Evolutionary conservation across 2,113 vertebrate species (phyloP).

Genomic region (Cinclus cinclus): DNA sequence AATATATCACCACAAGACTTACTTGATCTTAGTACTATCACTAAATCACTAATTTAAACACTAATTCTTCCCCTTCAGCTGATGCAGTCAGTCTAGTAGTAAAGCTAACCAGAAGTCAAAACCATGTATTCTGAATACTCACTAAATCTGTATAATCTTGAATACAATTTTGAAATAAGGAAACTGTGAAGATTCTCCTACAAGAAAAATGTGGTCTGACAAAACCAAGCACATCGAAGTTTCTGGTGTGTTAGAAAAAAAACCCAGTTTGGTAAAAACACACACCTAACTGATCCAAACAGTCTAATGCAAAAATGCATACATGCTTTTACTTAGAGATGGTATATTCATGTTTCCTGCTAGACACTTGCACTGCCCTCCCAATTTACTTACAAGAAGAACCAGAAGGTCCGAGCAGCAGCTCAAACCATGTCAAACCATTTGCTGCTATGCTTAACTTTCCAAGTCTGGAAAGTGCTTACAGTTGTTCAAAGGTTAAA

Average conservation of each 20-base stretch:
- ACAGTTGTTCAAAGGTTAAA: background rate
- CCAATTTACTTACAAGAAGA: background rate
- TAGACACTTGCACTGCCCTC: background rate
- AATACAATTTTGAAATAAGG: background rate
- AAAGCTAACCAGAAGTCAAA: background rate
- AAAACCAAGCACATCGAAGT: background rate
- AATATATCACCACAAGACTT: background rate
- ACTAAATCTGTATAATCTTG: background rate
- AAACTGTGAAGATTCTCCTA: accelerated
- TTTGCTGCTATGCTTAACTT: background rate
- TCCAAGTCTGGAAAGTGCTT: background rate
- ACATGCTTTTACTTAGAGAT: background rate
- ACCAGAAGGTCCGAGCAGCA: background rate
- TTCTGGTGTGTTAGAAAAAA: background rate
- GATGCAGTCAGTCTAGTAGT: background rate
- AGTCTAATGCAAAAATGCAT: background rate
- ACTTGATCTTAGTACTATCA: background rate
- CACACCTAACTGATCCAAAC: background rate
- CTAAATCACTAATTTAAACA: background rate
- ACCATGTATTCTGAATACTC: background rate
- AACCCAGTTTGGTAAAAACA: background rate
- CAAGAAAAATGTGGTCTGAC: background rate
- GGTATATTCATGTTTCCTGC: background rate
- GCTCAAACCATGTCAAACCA: background rate
- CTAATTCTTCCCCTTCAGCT: constrained; percentile 9